Conservation (phyloP, 1,140 invertebrate genomes). For the Wasmannia auropunctata region DNA sequence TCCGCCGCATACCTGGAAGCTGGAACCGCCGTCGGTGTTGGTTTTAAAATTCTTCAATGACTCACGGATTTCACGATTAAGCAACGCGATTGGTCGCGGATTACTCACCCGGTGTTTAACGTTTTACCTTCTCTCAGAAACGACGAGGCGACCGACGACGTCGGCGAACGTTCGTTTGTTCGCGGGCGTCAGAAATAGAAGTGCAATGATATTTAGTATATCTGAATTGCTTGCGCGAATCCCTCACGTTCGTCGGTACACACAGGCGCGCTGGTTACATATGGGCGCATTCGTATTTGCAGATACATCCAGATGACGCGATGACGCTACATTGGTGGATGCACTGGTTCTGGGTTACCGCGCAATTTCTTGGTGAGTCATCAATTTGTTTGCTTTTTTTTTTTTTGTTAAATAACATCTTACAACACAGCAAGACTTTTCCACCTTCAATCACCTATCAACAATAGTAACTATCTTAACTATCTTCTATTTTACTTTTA, state of each 20-base stretch:
- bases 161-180: neutral
- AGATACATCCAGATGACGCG: constrained; percentile 83
- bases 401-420: neutral
- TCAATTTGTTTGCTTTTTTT: neutral
- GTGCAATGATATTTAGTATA: neutral
- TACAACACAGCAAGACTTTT: neutral
- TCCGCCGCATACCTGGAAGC: neutral
- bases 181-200: neutral
- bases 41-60: constrained; percentile 57
- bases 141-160: neutral
- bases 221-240: neutral
- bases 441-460: neutral
- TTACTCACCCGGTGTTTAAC: constrained; percentile 54
- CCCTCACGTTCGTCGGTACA: neutral
- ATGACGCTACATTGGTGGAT: constrained; percentile 90
- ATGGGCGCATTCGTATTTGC: constrained; percentile 57
- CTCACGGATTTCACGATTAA: constrained; percentile 49
- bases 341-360: constrained; percentile 90
- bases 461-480: neutral
- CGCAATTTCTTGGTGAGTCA: constrained; percentile 83
- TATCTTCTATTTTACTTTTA: neutral
- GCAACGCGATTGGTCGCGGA: constrained; percentile 32
- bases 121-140: constrained; percentile 12
- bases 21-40: neutral
- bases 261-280: neutral